A percentile compares a stretch with the other conserved stretches of the same genome.
These are phyloP conservation scores for Conops quadrifasciatus DNA, from an alignment of 2,888 invertebrate species.

Conservation along the genomic window DNA sequence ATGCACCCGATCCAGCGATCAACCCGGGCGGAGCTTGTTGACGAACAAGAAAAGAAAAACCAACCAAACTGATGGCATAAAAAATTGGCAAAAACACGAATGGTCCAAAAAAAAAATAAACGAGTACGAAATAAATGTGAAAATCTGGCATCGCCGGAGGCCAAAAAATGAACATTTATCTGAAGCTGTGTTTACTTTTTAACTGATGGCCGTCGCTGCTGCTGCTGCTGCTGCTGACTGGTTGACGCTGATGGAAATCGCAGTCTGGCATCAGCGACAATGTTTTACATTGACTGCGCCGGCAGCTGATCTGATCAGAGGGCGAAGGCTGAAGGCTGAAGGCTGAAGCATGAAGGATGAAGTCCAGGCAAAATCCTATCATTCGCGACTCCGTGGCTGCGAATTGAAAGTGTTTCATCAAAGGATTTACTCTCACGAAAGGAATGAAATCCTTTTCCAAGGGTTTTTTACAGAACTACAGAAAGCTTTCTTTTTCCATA, in stretches of 20 bases:
- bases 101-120: slow-evolving; percentile 26
- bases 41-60: background rate
- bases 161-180: slow-evolving; percentile 7
- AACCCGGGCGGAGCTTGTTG: background rate
- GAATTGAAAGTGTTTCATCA: no score
- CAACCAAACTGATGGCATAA: background rate
- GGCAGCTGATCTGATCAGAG: no score
- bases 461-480: no score
- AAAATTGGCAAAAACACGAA: slow-evolving; percentile 23
- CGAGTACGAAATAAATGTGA: slow-evolving; percentile 9
- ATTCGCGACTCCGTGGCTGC: no score
- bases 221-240: background rate
- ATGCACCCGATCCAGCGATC: background rate
- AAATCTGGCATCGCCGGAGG: slow-evolving; percentile 28
- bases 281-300: no score
- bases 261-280: background rate
- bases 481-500: no score
- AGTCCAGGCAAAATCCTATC: no score
- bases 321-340: no score
- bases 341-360: no score
- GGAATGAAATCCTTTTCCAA: no score
- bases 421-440: no score
- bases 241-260: background rate
- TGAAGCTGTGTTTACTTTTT: slow-evolving; percentile 20
- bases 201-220: slow-evolving; percentile 19